A percentile compares a stretch with the other conserved stretches of the same genome.
Evolutionary conservation across 2,797 vertebrate genomes (phyloP).

Genomic region (Cuniculus paca): DNA sequence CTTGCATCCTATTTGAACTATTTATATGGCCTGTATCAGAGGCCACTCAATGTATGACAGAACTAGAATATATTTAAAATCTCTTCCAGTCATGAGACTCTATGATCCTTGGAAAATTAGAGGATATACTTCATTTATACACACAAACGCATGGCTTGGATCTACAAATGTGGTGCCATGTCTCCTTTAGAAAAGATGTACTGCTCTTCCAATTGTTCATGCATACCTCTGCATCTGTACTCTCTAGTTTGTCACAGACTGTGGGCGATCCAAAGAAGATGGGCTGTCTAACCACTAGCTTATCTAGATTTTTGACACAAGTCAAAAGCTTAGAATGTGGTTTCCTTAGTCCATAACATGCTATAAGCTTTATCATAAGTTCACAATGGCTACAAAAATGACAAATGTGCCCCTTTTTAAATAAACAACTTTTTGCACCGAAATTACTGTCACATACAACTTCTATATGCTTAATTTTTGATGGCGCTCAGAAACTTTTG

Average conservation of each 20-base stretch:
- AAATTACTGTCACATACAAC: background rate
- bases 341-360: background rate
- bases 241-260: background rate
- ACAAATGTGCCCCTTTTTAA: background rate
- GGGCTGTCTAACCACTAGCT: background rate
- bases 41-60: background rate
- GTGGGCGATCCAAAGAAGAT: background rate
- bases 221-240: background rate
- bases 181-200: background rate
- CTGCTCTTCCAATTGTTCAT: background rate
- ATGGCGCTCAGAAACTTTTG: background rate
- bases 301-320: background rate
- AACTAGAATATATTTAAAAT: constrained; percentile 4
- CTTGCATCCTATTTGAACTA: background rate
- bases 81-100: background rate
- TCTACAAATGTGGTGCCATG: background rate
- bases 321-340: background rate
- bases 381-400: background rate
- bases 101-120: constrained; percentile 1
- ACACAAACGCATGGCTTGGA: background rate
- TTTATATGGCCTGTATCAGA: background rate
- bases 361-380: background rate
- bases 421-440: background rate
- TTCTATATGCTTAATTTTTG: background rate
- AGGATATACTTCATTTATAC: background rate